These are phyloP conservation scores for Noctua comes DNA, from an alignment of 2,888 invertebrate genomes.

Conservation along the genomic window DNA sequence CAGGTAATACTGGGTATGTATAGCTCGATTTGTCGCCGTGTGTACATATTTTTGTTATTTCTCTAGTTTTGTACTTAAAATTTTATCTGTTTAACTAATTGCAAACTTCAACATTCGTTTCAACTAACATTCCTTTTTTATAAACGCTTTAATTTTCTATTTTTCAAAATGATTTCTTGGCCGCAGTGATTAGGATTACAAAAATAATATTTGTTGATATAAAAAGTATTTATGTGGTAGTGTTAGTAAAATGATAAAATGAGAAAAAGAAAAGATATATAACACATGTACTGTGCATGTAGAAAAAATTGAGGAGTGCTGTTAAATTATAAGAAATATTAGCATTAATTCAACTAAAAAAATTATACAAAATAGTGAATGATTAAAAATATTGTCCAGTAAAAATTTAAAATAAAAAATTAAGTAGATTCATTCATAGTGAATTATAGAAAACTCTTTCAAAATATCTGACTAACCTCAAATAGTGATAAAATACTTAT, in stretches of 20 bases:
- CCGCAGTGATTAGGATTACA: conserved; percentile 28
- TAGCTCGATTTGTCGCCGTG: too few relatives aligned
- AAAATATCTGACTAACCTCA: conserved; percentile 31
- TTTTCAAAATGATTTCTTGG: neutral
- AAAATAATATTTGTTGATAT: neutral
- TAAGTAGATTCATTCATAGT: conserved; percentile 43
- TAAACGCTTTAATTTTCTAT: conserved; percentile 42
- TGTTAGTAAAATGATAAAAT: neutral
- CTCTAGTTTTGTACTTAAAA: conserved; percentile 61
- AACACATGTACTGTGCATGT: neutral
- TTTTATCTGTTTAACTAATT: conserved; percentile 12
- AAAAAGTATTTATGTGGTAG: neutral
- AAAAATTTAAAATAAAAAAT: conserved; percentile 38
- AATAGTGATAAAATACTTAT: conserved; percentile 24
- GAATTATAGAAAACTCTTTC: conserved; percentile 31
- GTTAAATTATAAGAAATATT: conserved; percentile 14
- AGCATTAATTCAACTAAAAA: conserved; percentile 23
- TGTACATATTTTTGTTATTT: conserved; percentile 32
- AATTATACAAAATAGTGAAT: conserved; percentile 15
- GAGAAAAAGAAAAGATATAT: neutral
- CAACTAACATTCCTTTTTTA: conserved; percentile 63
- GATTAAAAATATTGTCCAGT: conserved; percentile 44
- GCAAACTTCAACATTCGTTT: conserved; percentile 35
- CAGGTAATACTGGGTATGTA: too few relatives aligned
- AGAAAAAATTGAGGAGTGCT: conserved; percentile 15